phyloP scores from a whole-genome alignment of 2,888 invertebrate species.

The Meiosimyza decipiens region DNA sequence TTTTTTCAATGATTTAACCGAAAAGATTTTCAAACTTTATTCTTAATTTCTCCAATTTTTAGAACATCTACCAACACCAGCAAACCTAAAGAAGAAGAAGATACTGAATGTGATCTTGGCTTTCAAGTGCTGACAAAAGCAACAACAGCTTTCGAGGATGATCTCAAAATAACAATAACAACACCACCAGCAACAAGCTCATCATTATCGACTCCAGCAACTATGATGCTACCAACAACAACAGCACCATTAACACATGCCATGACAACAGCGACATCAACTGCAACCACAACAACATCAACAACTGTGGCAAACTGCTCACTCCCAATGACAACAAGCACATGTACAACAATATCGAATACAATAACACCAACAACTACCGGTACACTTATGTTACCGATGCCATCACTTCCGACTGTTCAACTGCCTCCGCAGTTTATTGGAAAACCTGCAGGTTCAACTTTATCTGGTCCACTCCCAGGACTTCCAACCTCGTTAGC shows the following conservation, averaged over 20 bases:
- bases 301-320: conserved; percentile 36
- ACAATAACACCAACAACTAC: conserved; percentile 42
- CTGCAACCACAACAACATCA: conserved; percentile 9
- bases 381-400: conserved; percentile 51
- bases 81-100: conserved; percentile 61
- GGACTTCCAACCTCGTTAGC: conserved; percentile 30
- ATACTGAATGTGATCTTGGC: conserved; percentile 62
- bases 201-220: conserved; percentile 40
- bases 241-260: conserved; percentile 37
- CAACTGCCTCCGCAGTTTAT: conserved; percentile 45
- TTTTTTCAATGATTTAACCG: conserved; percentile 1
- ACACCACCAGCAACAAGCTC: conserved; percentile 32
- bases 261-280: conserved; percentile 32
- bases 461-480: conserved; percentile 40
- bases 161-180: conserved; percentile 51
- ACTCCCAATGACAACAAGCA: conserved; percentile 42
- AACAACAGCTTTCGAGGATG: conserved; percentile 52
- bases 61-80: conserved; percentile 46
- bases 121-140: conserved; percentile 62
- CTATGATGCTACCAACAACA: conserved; percentile 36
- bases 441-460: conserved; percentile 1
- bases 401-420: conserved; percentile 51
- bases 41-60: background rate
- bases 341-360: conserved; percentile 49
- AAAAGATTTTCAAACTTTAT: background rate